Evolutionary conservation across 1,140 invertebrate genomes (phyloP).

Genomic region (Microplitis demolitor): DNA sequence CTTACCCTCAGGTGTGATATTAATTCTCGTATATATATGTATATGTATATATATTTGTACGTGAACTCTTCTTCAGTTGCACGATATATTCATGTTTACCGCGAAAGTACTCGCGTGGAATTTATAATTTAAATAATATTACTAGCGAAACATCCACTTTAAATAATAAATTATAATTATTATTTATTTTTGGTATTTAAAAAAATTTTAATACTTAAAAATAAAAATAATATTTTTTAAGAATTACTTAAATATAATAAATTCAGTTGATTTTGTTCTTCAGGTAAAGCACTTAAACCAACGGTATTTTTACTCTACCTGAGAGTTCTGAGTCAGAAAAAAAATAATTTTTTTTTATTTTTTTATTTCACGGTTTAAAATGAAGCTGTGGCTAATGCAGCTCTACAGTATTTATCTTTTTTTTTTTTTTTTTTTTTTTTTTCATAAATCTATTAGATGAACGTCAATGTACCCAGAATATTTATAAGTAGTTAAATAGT

Average conservation of each 20-base stretch:
- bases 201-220: no score
- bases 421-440: no score
- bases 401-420: not conserved
- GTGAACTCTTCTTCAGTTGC: no score
- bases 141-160: no score
- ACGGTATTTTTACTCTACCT: not conserved
- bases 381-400: not conserved
- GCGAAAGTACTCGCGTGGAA: no score
- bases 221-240: not conserved
- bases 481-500: not conserved
- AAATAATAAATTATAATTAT: no score
- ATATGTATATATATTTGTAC: no score
- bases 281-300: not conserved
- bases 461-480: not conserved
- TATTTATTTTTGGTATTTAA: no score
- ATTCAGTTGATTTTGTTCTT: not conserved
- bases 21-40: not conserved
- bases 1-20: conserved; percentile 7
- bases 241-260: not conserved
- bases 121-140: no score
- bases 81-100: no score
- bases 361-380: not conserved
- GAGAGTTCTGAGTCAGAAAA: no score
- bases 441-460: not conserved
- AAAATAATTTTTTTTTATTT: no score